These are phyloP conservation scores for Nasonovia ribisnigri DNA, from an alignment of 2,888 invertebrate genomes.

Conservation along the genomic window DNA sequence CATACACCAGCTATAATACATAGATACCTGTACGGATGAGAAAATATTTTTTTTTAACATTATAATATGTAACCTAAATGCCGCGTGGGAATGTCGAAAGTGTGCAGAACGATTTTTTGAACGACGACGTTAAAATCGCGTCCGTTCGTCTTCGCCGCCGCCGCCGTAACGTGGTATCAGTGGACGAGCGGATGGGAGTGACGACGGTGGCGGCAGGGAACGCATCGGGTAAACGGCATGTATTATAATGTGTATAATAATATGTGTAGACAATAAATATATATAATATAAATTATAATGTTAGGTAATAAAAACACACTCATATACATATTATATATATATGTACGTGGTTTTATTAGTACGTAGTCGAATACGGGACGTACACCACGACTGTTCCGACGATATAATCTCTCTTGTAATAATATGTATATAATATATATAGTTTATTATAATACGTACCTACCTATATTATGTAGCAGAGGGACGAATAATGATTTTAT, in stretches of 20 bases:
- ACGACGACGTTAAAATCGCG: conserved; percentile 43
- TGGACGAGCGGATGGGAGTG: background rate
- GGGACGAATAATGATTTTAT: background rate
- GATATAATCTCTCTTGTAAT: background rate
- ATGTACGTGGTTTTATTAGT: background rate
- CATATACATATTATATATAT: background rate
- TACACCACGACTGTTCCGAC: background rate
- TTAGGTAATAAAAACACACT: background rate
- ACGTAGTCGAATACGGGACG: background rate
- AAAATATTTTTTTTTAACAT: conserved; percentile 38
- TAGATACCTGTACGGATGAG: conserved; percentile 23
- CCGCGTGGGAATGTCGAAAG: conserved; percentile 53
- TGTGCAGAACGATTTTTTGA: conserved; percentile 30
- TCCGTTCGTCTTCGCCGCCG: background rate
- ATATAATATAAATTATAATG: background rate
- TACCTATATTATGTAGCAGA: background rate
- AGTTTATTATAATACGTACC: background rate
- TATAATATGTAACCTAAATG: conserved; percentile 51
- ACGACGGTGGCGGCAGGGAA: background rate
- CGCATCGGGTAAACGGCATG: conserved; percentile 13
- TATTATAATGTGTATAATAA: conserved; percentile 1
- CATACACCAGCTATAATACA: background rate
- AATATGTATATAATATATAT: background rate
- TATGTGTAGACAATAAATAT: conserved; percentile 15
- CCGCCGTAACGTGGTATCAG: background rate